Evolutionary conservation across 1,140 invertebrate species (phyloP), one percentile per base, ranked within the genome.

Genomic region (Harpegnathos saltator): DNA sequence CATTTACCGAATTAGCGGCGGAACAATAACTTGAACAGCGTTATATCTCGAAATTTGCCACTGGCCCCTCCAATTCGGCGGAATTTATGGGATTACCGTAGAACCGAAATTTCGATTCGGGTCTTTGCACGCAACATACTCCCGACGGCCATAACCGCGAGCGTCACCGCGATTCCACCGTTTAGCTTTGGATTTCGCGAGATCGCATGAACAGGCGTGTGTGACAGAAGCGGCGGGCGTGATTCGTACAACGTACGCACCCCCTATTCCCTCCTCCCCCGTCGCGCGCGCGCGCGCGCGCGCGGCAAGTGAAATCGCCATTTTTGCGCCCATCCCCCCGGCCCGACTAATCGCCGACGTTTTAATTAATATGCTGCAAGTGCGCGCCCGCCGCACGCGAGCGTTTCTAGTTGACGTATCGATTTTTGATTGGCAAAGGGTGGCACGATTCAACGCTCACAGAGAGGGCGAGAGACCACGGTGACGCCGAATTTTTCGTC

Each of bases 351-450:
- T 84, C 71, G 74, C 26, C 72, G 66, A 62, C 38, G 82, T 73
- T 87, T 87, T 87, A 87, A 87, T 87, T 85, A 87, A 87, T 86
- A 83, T 72, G 71, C 75, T 87, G 86, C 68, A 85, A 87, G 82
- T 87, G 48, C 71, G 26, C n/a, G 14, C 7, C 44, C n/a, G 14
- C 7, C 44, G 63, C 56, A 72, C 59, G 33, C 69, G 66, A 83
- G 52, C 80, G 29, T 69, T 71, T 87, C 71, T 68, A 59, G 69
- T 78, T 62, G 54, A 83, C 80, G 65, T 73, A 83, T 62, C 71
- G 85, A 84, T 87, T 88, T 88, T 84, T 87, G 71, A 74, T 52
- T 69, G 56, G 58, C 33, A n/a, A 65, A 50, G 69, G 26, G 48
- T 81, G 44, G 17, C 50, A 59, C 62, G 68, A 62, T 38, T 74